A percentile compares a stretch with the other conserved stretches of the same genome.
These are phyloP conservation scores for Corticium candelabrum DNA, from an alignment of 37 sponge, comb jelly and placozoan genomes.

Conservation along the genomic window DNA sequence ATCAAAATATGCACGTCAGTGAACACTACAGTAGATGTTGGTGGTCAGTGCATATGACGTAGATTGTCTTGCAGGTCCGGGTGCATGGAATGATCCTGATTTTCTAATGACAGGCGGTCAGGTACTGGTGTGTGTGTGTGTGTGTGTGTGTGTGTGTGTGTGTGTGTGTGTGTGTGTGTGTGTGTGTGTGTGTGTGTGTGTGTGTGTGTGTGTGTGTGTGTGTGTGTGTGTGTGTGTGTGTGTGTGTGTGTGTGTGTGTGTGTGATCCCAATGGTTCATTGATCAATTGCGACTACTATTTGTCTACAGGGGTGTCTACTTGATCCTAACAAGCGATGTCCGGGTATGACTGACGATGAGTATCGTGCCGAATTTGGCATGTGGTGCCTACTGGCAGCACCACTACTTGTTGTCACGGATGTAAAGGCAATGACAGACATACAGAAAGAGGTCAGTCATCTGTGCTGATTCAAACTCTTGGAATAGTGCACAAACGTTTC, in stretches of 20 bases:
- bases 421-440: slow-evolving; percentile 57
- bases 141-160: background rate
- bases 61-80: slow-evolving; percentile 29
- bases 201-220: background rate
- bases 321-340: slow-evolving; percentile 29
- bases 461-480: background rate
- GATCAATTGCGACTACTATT: too few relatives aligned
- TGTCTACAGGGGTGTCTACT: slow-evolving; percentile 55
- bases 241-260: background rate
- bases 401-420: slow-evolving; percentile 65
- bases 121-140: slow-evolving; percentile 19
- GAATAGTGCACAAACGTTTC: too few relatives aligned
- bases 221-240: background rate
- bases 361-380: slow-evolving; percentile 69
- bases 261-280: too few relatives aligned
- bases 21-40: background rate
- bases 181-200: background rate
- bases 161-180: background rate
- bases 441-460: slow-evolving; percentile 38
- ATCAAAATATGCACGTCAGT: slow-evolving; percentile 48
- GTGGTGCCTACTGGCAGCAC: slow-evolving; percentile 55
- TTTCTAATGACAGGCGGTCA: slow-evolving; percentile 86
- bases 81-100: slow-evolving; percentile 89
- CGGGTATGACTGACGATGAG: slow-evolving; percentile 71
- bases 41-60: background rate